phyloP scores from a whole-genome alignment of 2,113 vertebrate genomes.

The Callorhinus ursinus region DNA sequence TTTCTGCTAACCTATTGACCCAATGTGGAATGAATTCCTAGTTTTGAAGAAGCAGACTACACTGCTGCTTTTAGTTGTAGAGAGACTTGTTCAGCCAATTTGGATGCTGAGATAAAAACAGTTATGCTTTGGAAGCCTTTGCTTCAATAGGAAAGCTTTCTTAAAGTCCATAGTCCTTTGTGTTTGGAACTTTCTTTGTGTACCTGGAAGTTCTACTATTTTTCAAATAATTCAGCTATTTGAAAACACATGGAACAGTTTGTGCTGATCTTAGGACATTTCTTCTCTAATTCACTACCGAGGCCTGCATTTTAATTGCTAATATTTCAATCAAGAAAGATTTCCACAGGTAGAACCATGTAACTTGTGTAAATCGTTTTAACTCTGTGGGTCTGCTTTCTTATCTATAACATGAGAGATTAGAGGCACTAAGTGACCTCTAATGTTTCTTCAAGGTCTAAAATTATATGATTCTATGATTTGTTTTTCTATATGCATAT shows the following conservation, averaged over 20 bases:
- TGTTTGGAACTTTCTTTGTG: not conserved
- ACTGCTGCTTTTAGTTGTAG: not conserved
- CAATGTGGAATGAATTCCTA: not conserved
- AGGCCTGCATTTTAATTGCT: constrained; percentile 36
- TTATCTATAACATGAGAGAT: constrained; percentile 59
- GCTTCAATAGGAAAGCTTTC: constrained; percentile 24
- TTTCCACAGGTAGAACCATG: constrained; percentile 47
- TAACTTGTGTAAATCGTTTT: constrained; percentile 67
- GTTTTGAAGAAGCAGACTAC: not conserved
- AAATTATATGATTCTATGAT: constrained; percentile 17
- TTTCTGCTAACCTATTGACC: constrained; percentile 45
- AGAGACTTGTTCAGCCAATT: not conserved
- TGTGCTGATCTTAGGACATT: constrained; percentile 38
- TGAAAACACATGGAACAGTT: constrained; percentile 55
- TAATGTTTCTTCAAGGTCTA: constrained; percentile 51
- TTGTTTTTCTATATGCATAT: constrained; percentile 21
- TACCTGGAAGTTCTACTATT: constrained; percentile 42
- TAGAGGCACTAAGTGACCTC: not conserved
- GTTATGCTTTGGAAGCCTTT: not conserved
- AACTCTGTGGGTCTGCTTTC: constrained; percentile 3
- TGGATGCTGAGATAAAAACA: not conserved
- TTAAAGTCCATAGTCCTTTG: constrained; percentile 9
- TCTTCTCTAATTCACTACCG: constrained; percentile 49
- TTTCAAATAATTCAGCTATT: constrained; percentile 37
- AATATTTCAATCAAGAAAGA: constrained; percentile 57